phyloP scores from a whole-genome alignment of 2,797 vertebrate genomes.

The Bucorvus abyssinicus region DNA sequence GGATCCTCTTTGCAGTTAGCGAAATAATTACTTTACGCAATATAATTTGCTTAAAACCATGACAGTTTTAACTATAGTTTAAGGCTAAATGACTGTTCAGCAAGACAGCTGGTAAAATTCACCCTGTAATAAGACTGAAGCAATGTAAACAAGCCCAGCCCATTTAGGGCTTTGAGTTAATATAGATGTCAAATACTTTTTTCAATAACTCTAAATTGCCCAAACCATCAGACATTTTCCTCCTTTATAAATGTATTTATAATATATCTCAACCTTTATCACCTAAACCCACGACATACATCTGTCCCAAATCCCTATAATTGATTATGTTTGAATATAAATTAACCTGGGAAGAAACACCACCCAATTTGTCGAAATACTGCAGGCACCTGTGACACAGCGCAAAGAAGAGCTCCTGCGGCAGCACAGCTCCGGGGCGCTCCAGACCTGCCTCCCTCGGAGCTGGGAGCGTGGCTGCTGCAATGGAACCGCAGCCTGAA shows the following conservation, averaged over 20 bases:
- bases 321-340: not conserved
- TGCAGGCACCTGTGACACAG: not conserved
- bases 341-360: not conserved
- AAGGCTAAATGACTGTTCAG: slow-evolving; percentile 53
- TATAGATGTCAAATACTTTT: slow-evolving; percentile 51
- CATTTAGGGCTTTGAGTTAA: slow-evolving; percentile 47
- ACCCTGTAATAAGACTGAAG: slow-evolving; percentile 54
- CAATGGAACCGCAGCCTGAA: not conserved
- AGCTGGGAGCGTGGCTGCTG: not conserved
- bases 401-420: not conserved
- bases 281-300: not conserved
- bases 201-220: slow-evolving; percentile 29
- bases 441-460: not conserved
- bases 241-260: slow-evolving; percentile 11
- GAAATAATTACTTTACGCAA: slow-evolving; percentile 59
- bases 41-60: slow-evolving; percentile 64
- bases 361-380: not conserved
- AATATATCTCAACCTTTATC: not conserved
- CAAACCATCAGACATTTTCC: slow-evolving; percentile 5
- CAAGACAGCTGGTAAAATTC: slow-evolving; percentile 65
- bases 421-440: not conserved
- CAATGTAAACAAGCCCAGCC: slow-evolving; percentile 31
- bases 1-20: slow-evolving; percentile 45
- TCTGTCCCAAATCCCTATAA: not conserved
- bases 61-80: slow-evolving; percentile 63